phyloP scores from a whole-genome alignment of 2,888 invertebrate species.

The Hyalella azteca region DNA sequence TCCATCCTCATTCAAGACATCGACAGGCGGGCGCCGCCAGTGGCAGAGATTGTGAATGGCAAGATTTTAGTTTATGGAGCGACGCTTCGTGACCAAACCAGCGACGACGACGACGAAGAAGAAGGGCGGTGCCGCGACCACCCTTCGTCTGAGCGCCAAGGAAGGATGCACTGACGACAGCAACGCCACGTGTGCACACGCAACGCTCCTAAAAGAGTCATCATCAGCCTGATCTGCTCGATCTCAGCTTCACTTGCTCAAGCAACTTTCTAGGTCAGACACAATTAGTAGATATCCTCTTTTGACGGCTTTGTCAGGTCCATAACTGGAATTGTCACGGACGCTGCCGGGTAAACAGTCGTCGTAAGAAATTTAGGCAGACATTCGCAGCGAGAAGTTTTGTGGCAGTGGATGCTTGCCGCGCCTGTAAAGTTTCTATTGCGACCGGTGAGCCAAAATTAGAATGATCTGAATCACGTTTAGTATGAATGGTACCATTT shows the following conservation, averaged over 20 bases:
- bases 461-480: too few species aligned
- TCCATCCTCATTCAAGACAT: not conserved
- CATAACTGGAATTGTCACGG: too few species aligned
- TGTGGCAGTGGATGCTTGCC: too few species aligned
- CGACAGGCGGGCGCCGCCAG: not conserved
- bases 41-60: not conserved
- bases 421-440: too few species aligned
- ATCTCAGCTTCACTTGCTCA: not conserved
- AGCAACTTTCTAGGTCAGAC: constrained; percentile 27
- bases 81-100: too few species aligned
- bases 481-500: too few species aligned
- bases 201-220: not conserved
- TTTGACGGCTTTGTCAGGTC: not conserved
- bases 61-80: not conserved
- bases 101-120: not conserved
- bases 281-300: not conserved
- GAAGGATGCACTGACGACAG: not conserved
- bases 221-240: not conserved
- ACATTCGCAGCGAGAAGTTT: too few species aligned
- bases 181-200: not conserved
- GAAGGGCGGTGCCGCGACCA: not conserved
- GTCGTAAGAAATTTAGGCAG: too few species aligned
- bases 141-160: not conserved
- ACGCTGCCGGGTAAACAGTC: too few species aligned
- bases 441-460: too few species aligned